Conservation (phyloP, 2,888 invertebrate species). For the Rapana venosa region DNA sequence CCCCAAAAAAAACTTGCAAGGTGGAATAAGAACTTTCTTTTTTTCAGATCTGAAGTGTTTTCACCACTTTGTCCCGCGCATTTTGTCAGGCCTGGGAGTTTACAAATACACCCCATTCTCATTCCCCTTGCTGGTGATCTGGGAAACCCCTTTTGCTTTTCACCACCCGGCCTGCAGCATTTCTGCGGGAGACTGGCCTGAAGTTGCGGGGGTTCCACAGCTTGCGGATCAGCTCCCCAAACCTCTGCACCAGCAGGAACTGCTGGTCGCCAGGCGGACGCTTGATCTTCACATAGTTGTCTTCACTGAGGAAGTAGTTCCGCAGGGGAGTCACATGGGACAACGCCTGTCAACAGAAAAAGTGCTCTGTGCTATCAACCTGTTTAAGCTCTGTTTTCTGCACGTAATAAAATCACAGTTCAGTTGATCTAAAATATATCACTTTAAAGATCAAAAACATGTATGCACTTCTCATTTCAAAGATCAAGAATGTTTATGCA, state of each 20-base stretch:
- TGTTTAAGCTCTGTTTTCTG: too few species aligned
- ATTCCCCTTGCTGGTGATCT: conserved; percentile 95
- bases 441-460: background rate
- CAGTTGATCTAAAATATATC: background rate
- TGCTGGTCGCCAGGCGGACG: conserved; percentile 97
- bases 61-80: background rate
- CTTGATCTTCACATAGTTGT: conserved; percentile 89
- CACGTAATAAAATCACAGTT: too few species aligned
- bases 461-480: background rate
- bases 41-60: background rate
- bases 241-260: conserved; percentile 89
- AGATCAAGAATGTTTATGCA: background rate
- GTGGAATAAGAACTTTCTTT: too few species aligned
- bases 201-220: conserved; percentile 99
- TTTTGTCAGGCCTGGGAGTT: background rate
- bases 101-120: background rate
- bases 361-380: too few species aligned
- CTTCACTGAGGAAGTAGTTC: conserved; percentile 95
- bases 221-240: conserved; percentile 97
- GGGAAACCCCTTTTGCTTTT: conserved; percentile 98
- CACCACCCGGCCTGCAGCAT: conserved; percentile 98
- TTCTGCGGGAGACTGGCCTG: conserved; percentile 99
- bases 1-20: background rate
- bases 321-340: conserved; percentile 96
- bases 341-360: conserved; percentile 84